phyloP scores from a whole-genome alignment of 2,888 invertebrate genomes.

The Lepidocyrtinus sp. region DNA sequence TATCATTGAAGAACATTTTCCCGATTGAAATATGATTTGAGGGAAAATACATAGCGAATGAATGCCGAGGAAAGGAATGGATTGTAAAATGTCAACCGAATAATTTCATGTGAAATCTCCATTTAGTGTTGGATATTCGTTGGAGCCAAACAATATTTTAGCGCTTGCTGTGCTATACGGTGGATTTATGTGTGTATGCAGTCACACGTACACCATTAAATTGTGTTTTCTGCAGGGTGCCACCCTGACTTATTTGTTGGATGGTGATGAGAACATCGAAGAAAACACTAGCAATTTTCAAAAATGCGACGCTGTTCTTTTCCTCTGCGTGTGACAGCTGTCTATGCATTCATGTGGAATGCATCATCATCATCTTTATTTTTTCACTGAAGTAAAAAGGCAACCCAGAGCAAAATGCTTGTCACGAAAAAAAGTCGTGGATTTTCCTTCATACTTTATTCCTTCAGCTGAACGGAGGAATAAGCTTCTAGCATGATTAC shows the following conservation, averaged over 20 bases:
- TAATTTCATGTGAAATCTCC: not conserved
- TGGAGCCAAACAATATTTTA: not conserved
- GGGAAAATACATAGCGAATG: no score
- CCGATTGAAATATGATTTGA: no score
- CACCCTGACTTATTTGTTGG: not conserved
- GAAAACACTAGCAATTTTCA: not conserved
- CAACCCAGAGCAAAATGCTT: slow-evolving; percentile 6
- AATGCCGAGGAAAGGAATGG: not conserved
- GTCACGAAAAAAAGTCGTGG: slow-evolving; percentile 21
- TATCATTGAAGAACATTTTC: no score
- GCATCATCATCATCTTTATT: slow-evolving; percentile 11
- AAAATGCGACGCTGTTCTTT: not conserved
- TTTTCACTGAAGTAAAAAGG: not conserved
- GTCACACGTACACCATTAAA: not conserved
- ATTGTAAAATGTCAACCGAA: not conserved
- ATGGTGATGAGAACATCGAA: not conserved
- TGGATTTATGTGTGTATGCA: not conserved
- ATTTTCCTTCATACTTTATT: not conserved
- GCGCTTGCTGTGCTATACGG: not conserved
- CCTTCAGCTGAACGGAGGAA: not conserved
- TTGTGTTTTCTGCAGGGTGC: not conserved
- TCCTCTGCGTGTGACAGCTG: slow-evolving; percentile 46
- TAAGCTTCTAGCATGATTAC: not conserved
- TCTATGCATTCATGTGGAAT: slow-evolving; percentile 52
- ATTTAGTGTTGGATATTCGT: no score